Evolutionary conservation across 2,113 vertebrate genomes (phyloP), one percentile per base, ranked within the genome.

Genomic region (Pteronura brasiliensis): DNA sequence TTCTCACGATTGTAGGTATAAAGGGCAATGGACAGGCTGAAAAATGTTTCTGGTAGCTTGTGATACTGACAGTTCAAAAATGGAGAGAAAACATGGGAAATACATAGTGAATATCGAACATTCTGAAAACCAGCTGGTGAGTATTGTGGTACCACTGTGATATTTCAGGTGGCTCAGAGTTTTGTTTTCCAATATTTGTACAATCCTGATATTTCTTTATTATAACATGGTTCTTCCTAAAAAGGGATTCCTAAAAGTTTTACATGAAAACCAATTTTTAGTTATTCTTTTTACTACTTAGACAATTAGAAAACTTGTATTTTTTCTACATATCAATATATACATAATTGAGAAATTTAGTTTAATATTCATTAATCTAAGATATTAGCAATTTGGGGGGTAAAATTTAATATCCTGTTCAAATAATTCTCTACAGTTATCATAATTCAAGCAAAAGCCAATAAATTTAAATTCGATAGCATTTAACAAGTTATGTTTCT

Each of bases 31-130:
- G 63, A 90, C n/a, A 96, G 65, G 34, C 59, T 71, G 93, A 63
- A 97, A 80, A 97, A 74, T 86, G 52, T 87, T 89, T 92, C 74
- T 92, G 55, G n/a, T 96, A 93, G 55, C 23, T 79, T 39, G 82
- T 96, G 59, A 95, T 82, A 59, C 34, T 49, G 77, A 77, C 25
- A 49, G 39, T 63, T 90, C 59, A 80, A 86, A 81, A 92, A 98
- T 98, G 97, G 79, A 85, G 83, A 96, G 93, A 91, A 97, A 96
- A 93, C 9, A 5, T 85, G 95, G 95, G 81, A 98, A 97, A 90
- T 96, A 91, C 2, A 0, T 87, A 71, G 96, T 93, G 87, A 98
- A 96, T 63, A 44, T 76, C 12, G 89, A 94, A 31, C 67, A 34
- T 11, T 63, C 96, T 89, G 95, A 52, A 96, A 92, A 74, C 21